Evolutionary conservation across 2,888 invertebrate species (phyloP).

Genomic region (Cheilosia vernalis): DNA sequence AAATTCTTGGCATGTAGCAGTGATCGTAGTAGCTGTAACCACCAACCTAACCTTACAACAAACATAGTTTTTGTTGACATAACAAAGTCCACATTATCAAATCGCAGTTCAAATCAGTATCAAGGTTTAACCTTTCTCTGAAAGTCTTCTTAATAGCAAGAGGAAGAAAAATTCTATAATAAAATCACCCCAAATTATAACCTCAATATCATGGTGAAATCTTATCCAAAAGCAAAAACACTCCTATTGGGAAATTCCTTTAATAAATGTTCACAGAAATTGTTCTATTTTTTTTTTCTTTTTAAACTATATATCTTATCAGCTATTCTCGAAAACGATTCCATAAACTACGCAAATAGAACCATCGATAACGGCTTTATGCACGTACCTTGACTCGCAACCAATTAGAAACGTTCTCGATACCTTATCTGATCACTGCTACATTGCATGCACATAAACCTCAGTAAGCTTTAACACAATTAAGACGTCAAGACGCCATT

Average conservation of each 20-base stretch:
- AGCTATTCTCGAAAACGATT: constrained; percentile 1
- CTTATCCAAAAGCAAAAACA: constrained; percentile 7
- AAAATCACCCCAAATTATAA: background rate
- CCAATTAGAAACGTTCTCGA: background rate
- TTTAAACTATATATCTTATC: constrained; percentile 15
- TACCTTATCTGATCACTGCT: too few species aligned
- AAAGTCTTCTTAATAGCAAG: too few species aligned
- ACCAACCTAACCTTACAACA: too few species aligned
- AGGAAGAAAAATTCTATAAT: too few species aligned
- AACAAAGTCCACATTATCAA: too few species aligned
- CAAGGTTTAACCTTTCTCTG: too few species aligned
- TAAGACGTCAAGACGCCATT: background rate
- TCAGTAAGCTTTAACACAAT: background rate
- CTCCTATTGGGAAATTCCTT: background rate
- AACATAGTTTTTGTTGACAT: too few species aligned
- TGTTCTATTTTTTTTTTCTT: background rate
- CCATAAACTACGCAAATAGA: constrained; percentile 13
- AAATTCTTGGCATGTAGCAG: too few species aligned
- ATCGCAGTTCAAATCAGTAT: too few species aligned
- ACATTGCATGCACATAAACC: too few species aligned
- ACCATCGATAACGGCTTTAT: background rate
- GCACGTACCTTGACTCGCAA: background rate
- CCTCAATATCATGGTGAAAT: background rate
- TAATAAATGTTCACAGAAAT: constrained; percentile 5
- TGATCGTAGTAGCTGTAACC: too few species aligned